Base-by-base conservation (phyloP, 2,113 vertebrate genomes). In the Ancistrus triradiatus region DNA sequence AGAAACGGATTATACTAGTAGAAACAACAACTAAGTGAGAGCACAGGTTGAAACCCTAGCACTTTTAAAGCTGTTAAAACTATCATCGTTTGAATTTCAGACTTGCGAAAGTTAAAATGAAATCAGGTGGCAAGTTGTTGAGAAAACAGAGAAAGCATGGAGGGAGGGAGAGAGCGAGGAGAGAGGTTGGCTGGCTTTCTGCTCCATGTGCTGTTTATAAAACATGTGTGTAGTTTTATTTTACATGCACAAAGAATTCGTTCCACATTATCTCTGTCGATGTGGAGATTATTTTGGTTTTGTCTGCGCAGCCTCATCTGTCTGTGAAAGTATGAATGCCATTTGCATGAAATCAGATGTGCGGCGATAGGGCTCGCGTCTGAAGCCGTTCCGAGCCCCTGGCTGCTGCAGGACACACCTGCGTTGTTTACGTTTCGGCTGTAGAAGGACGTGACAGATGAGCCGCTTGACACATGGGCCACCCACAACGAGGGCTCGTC, bases 401-500 rank as follows among this genome's bases (percentile, higher is more conserved):
- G 42, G 33, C 50, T 56, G 37, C n/a, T 18, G 40, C 19, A 3
- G 42, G 31, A 49, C 58, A 52, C 63, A 74, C 73, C 73, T 70
- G 68, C 68, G 38, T 37, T 74, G 53, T 67, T 74, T 69, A 63
- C 31, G 57, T 66, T 74, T 13, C 31, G 27, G 46, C 27, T 40
- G 13, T 48, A 59, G 28, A 24, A 25, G 53, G 59, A 63, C 48
- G 63, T 68, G 73, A 70, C 68, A 21, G 59, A 70, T 59, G 40
- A 47, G 64, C 44, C n/a, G 28, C 48, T 43, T 15, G 48, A 50
- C 27, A n/a, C 59, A 53, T 25, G 18, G 73, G 52, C 73, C 73
- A 74, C 73, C 73, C 68, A 74, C 68, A 59, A 38, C 0, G 59
- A 58, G 33, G 50, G 38, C 44, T 27, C 38, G 38, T 57, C 38